Evolutionary conservation across 2,113 vertebrate genomes (phyloP).

Genomic region (Daubentonia madagascariensis): DNA sequence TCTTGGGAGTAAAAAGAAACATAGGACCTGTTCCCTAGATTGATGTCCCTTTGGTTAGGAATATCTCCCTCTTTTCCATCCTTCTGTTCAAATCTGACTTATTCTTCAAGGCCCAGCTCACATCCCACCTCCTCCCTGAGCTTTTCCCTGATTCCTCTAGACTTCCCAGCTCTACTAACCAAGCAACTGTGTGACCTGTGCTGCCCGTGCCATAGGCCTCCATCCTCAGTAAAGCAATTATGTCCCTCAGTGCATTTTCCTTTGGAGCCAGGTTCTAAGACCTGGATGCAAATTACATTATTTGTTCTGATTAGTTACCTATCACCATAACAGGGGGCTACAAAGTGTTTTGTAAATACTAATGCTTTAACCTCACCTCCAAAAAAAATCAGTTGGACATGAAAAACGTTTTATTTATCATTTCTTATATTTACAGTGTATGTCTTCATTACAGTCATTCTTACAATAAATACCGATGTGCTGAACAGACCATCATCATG

Average conservation of each 20-base stretch:
- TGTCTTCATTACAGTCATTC: constrained; percentile 58
- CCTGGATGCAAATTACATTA: neutral
- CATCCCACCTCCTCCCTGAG: neutral
- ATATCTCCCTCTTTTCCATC: neutral
- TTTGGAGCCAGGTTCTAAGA: neutral
- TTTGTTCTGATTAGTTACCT: neutral
- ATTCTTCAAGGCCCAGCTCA: neutral
- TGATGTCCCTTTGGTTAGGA: neutral
- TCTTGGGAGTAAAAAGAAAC: neutral
- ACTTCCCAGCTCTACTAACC: neutral
- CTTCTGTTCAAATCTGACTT: neutral
- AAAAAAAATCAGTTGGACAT: neutral
- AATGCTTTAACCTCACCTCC: neutral
- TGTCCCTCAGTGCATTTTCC: neutral
- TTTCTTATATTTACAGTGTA: constrained; percentile 49
- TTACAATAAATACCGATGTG: constrained; percentile 63
- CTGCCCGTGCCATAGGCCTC: neutral
- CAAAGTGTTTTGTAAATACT: neutral
- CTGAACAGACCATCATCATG: neutral
- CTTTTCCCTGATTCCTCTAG: neutral
- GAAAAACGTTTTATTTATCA: constrained; percentile 69
- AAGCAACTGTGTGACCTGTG: neutral
- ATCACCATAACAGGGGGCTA: neutral
- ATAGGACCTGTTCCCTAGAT: neutral
- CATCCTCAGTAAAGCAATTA: neutral